Conservation (phyloP, 2,113 vertebrate genomes). For the Amia ocellicauda region DNA sequence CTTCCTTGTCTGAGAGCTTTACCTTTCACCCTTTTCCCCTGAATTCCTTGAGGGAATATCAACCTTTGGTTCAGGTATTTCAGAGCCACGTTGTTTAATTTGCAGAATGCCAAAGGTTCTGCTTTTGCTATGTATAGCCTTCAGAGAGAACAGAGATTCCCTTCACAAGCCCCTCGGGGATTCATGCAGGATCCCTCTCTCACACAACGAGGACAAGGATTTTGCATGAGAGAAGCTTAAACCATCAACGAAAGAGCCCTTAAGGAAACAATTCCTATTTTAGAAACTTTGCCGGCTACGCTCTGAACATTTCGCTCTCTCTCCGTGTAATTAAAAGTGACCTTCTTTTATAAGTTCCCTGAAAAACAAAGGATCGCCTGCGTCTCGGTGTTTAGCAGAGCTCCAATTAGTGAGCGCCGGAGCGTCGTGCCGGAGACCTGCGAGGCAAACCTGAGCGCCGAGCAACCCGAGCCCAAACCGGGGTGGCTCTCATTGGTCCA, state of each 20-base stretch:
- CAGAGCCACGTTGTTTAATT: constrained; percentile 20
- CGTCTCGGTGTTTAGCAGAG: not conserved
- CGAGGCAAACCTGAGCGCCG: not conserved
- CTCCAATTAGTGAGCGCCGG: not conserved
- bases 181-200: not conserved
- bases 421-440: not conserved
- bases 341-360: not conserved
- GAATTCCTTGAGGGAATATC: constrained; percentile 7
- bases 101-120: constrained; percentile 30
- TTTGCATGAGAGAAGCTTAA: constrained; percentile 19
- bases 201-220: too few relatives aligned
- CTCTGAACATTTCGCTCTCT: not conserved
- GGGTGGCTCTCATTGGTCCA: not conserved
- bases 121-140: not conserved
- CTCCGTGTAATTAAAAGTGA: not conserved
- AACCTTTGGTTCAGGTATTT: not conserved
- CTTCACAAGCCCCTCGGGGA: constrained; percentile 1
- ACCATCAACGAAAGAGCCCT: constrained; percentile 13
- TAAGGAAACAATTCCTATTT: constrained; percentile 8
- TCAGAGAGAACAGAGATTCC: not conserved
- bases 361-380: not conserved
- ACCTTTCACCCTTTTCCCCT: constrained; percentile 4
- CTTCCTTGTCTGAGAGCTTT: too few relatives aligned
- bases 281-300: not conserved
- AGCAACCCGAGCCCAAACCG: not conserved